A percentile compares a stretch with the other conserved stretches of the same genome.
These are phyloP conservation scores for Eilema caniola DNA, from an alignment of 2,888 invertebrate genomes.

Conservation along the genomic window DNA sequence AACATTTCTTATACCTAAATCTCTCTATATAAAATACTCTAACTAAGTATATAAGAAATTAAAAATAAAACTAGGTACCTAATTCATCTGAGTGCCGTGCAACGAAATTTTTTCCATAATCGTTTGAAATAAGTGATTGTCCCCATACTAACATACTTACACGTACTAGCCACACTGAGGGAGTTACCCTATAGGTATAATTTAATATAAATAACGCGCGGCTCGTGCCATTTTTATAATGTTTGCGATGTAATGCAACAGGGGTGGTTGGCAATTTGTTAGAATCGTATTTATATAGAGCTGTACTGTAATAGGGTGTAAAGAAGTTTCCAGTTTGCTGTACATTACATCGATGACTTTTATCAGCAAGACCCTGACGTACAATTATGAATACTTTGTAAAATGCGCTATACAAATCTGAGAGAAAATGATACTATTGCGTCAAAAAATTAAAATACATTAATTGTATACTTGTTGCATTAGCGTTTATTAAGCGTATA, in stretches of 20 bases:
- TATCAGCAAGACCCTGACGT: too few species aligned
- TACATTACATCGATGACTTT: too few species aligned
- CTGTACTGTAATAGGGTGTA: conserved; percentile 22
- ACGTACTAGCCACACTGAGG: conserved; percentile 27
- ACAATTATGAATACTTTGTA: too few species aligned
- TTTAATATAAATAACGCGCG: conserved; percentile 80
- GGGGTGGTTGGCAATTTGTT: conserved; percentile 58
- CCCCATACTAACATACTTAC: conserved; percentile 22
- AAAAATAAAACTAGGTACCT: too few species aligned
- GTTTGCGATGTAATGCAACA: conserved; percentile 65
- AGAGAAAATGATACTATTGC: too few species aligned
- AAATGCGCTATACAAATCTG: too few species aligned
- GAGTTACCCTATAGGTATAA: conserved; percentile 60
- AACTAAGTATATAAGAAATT: too few species aligned
- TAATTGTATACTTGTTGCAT: too few species aligned
- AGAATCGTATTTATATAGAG: conserved; percentile 52
- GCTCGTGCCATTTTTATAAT: conserved; percentile 67
- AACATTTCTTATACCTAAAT: too few species aligned
- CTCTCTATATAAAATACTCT: too few species aligned
- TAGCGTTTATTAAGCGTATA: too few species aligned
- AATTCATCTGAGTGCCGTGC: not conserved
- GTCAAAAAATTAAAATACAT: too few species aligned
- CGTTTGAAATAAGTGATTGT: conserved; percentile 18
- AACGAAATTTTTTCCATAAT: conserved; percentile 10
- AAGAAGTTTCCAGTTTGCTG: not conserved